Conservation (phyloP, 64 coral and sea anemone species). For the Pachyseris speciosa region DNA sequence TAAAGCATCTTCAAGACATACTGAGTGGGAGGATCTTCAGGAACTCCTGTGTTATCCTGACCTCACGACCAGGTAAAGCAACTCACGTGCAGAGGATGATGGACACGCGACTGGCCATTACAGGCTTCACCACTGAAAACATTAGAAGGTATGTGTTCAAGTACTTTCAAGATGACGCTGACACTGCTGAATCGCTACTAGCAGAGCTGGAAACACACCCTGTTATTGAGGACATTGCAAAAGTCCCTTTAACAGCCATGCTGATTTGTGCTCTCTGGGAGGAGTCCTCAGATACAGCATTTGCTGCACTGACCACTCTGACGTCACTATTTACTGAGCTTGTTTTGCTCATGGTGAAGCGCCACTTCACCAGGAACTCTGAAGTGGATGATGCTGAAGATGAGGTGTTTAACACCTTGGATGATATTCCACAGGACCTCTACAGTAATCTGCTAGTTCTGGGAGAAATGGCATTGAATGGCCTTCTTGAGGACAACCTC, state of each 20-base stretch:
- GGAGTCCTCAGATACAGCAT: conserved; percentile 30
- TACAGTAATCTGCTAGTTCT: conserved; percentile 39
- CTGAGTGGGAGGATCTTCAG: conserved; percentile 57
- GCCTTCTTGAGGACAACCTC: conserved; percentile 50
- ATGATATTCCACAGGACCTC: conserved; percentile 57
- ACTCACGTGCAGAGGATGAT: conserved; percentile 52
- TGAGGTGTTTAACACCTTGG: conserved; percentile 12
- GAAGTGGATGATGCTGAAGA: neutral
- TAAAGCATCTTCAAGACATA: conserved; percentile 49
- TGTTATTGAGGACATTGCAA: conserved; percentile 65
- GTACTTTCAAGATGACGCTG: conserved; percentile 69
- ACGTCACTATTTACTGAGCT: conserved; percentile 66
- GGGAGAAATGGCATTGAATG: conserved; percentile 65
- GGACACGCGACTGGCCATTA: conserved; percentile 39
- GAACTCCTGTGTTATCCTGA: conserved; percentile 59
- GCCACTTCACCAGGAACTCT: conserved; percentile 54
- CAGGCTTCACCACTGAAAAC: conserved; percentile 63
- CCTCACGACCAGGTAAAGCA: conserved; percentile 52
- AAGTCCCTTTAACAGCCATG: conserved; percentile 75
- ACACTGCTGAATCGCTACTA: conserved; percentile 39
- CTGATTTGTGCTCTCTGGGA: conserved; percentile 73
- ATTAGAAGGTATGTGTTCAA: conserved; percentile 52
- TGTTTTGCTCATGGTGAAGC: conserved; percentile 46
- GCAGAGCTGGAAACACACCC: conserved; percentile 57
- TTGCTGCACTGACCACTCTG: conserved; percentile 61